Evolutionary conservation across 1,140 invertebrate species (phyloP).

Genomic region (Mercenaria mercenaria): DNA sequence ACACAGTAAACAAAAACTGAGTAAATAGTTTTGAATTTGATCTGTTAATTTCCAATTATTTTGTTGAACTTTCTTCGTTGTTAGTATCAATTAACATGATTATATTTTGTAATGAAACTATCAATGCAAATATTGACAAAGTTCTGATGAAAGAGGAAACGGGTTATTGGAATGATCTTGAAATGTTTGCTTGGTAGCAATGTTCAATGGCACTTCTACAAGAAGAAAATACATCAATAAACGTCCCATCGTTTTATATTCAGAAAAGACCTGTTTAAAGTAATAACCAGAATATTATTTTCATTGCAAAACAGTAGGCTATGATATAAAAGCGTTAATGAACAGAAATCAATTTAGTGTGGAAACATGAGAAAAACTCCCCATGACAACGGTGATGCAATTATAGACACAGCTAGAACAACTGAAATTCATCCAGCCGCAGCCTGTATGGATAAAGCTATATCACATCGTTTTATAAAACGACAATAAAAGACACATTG

Average conservation of each 20-base stretch:
- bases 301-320: background rate
- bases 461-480: background rate
- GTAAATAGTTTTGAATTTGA: background rate
- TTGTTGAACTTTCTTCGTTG: constrained; percentile 67
- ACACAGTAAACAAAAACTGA: background rate
- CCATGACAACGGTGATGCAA: background rate
- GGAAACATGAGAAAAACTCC: constrained; percentile 1
- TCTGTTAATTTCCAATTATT: background rate
- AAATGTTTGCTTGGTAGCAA: constrained; percentile 35
- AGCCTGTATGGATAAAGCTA: background rate
- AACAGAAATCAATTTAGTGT: constrained; percentile 23
- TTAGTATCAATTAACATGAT: constrained; percentile 37
- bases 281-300: background rate
- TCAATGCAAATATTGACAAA: constrained; percentile 53
- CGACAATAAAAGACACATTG: background rate
- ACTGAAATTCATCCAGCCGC: background rate
- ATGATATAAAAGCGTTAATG: constrained; percentile 25
- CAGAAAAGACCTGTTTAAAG: background rate
- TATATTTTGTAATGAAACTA: constrained; percentile 35
- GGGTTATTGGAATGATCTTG: constrained; percentile 6
- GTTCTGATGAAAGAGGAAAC: constrained; percentile 43
- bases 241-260: constrained; percentile 11
- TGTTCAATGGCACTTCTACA: constrained; percentile 45
- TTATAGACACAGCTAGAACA: background rate
- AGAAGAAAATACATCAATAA: constrained; percentile 5